Percentiles rank a stretch among this genome's conserved stretches.
Conservation (phyloP, 2,888 invertebrate species). For the Lasius platythorax region DNA sequence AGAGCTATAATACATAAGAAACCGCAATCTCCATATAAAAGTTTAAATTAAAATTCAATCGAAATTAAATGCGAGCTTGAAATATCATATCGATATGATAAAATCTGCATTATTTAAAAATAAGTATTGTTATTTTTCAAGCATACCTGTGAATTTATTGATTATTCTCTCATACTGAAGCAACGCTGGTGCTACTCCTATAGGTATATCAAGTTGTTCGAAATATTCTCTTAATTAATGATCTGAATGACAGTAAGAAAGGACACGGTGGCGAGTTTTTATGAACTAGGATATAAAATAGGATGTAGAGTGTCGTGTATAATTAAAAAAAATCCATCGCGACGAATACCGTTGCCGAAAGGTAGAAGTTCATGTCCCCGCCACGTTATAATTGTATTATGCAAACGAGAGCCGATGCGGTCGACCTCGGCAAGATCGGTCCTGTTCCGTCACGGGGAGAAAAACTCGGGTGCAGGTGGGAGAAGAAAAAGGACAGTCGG, state of each 20-base stretch:
- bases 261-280: neutral
- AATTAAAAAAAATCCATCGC: slow-evolving; percentile 12
- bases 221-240: slow-evolving; percentile 18
- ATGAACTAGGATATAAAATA: neutral
- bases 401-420: slow-evolving; percentile 52
- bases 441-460: slow-evolving; percentile 27
- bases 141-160: neutral
- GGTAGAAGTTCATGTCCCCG: slow-evolving; percentile 48
- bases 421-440: slow-evolving; percentile 2
- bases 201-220: neutral
- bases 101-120: neutral
- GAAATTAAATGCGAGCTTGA: neutral
- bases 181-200: neutral
- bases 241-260: neutral
- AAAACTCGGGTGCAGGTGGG: slow-evolving; percentile 56
- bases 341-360: slow-evolving; percentile 43
- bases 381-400: slow-evolving; percentile 62
- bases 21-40: neutral
- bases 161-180: too few relatives aligned
- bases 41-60: neutral
- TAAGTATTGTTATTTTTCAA: neutral
- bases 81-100: neutral
- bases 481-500: slow-evolving; percentile 53
- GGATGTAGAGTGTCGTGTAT: neutral
- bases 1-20: neutral